Evolutionary conservation across 2,888 invertebrate species (phyloP).

Genomic region (Odontocerum albicorne): DNA sequence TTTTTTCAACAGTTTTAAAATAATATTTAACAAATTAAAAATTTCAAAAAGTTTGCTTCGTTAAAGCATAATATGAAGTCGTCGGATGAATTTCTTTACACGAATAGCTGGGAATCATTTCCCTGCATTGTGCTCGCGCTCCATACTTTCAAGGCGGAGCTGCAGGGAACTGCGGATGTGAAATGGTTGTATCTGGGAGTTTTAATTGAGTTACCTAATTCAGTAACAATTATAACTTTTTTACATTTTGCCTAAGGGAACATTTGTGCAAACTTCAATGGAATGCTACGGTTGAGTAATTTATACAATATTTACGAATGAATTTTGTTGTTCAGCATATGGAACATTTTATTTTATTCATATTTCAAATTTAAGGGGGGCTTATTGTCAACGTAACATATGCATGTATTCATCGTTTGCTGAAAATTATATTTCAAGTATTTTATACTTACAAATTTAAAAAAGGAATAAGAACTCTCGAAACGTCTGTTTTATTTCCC

Average conservation of each 20-base stretch:
- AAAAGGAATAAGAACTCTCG: too few species aligned
- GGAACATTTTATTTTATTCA: too few species aligned
- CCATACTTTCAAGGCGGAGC: background rate
- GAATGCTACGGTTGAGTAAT: too few species aligned
- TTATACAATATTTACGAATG: too few species aligned
- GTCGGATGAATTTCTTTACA: background rate
- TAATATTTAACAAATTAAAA: too few species aligned
- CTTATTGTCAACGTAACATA: too few species aligned
- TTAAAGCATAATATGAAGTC: background rate
- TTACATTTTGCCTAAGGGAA: slow-evolving; percentile 3
- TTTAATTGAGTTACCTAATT: slow-evolving; percentile 35
- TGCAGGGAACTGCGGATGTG: slow-evolving; percentile 27
- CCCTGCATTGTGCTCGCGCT: background rate
- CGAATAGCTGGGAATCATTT: background rate
- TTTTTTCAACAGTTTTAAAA: too few species aligned
- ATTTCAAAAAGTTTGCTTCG: too few species aligned
- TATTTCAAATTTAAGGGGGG: too few species aligned
- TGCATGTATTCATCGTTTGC: background rate
- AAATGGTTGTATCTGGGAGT: slow-evolving; percentile 24
- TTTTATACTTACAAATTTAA: too few species aligned
- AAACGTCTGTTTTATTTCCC: too few species aligned
- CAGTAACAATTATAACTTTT: slow-evolving; percentile 33
- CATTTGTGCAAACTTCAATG: slow-evolving; percentile 2
- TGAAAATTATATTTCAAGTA: background rate
- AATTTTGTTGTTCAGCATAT: too few species aligned